These are phyloP conservation scores for Mechanitis mazaeus DNA, from an alignment of 2,888 invertebrate genomes.

Conservation along the genomic window DNA sequence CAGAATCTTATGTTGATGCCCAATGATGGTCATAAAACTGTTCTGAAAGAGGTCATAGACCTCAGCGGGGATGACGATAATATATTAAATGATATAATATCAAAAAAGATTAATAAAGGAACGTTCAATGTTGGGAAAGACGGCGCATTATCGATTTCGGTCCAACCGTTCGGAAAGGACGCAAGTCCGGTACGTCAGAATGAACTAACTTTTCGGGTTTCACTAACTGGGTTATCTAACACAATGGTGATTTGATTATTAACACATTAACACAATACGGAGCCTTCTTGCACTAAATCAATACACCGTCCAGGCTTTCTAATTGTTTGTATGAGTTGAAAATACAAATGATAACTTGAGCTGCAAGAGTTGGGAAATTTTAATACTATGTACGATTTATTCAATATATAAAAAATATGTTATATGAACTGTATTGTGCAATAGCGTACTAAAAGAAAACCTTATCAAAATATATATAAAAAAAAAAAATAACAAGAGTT, in stretches of 20 bases:
- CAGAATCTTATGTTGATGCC: conserved; percentile 67
- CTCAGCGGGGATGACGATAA: conserved; percentile 58
- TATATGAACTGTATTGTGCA: too few relatives aligned
- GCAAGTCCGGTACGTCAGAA: conserved; percentile 57
- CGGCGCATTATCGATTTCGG: conserved; percentile 65
- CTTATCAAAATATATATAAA: too few relatives aligned
- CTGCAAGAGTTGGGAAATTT: too few relatives aligned
- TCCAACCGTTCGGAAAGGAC: conserved; percentile 55
- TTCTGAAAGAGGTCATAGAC: conserved; percentile 62
- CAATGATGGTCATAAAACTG: conserved; percentile 52
- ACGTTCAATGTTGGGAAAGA: conserved; percentile 64
- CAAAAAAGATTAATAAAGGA: conserved; percentile 57
- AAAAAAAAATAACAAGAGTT: too few relatives aligned
- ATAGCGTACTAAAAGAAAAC: too few relatives aligned
- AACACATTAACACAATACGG: too few relatives aligned
- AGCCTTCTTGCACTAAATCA: conserved; percentile 2
- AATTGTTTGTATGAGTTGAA: too few relatives aligned
- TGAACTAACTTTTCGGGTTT: conserved; percentile 29
- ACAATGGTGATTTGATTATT: conserved; percentile 6
- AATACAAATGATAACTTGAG: too few relatives aligned
- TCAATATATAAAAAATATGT: too few relatives aligned
- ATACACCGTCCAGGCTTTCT: too few relatives aligned
- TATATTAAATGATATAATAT: conserved; percentile 52
- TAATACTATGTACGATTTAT: too few relatives aligned
- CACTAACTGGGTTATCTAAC: conserved; percentile 29